phyloP scores from a whole-genome alignment of 2,113 vertebrate genomes.

The Percopsis transmontana region DNA sequence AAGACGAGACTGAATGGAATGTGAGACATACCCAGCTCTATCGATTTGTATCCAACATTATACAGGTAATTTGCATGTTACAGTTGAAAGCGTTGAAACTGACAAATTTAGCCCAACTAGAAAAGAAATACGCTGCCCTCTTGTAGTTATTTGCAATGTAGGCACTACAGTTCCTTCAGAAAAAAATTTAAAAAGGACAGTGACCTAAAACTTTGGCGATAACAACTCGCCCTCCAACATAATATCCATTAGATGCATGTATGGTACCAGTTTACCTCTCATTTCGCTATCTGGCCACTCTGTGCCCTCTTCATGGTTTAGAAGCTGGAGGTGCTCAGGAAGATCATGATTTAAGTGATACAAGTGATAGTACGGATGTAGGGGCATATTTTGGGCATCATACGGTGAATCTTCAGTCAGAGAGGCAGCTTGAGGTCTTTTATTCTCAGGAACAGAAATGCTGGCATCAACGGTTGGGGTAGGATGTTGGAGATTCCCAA shows the following conservation, averaged over 20 bases:
- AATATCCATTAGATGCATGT: background rate
- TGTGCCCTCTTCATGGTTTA: background rate
- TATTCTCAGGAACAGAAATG: background rate
- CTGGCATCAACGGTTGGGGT: background rate
- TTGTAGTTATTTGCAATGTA: slow-evolving; percentile 17
- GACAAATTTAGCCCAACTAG: background rate
- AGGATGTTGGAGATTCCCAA: background rate
- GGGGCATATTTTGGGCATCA: background rate
- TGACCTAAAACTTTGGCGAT: too few relatives aligned
- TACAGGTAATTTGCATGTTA: slow-evolving; percentile 5
- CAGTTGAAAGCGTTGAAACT: background rate
- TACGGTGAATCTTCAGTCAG: background rate
- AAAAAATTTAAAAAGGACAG: background rate
- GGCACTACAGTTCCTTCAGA: background rate
- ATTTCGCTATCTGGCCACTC: slow-evolving; percentile 8
- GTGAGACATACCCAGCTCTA: background rate
- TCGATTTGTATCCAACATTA: background rate
- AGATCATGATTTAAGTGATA: slow-evolving; percentile 4
- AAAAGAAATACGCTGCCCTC: slow-evolving; percentile 13
- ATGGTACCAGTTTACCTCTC: slow-evolving; percentile 36
- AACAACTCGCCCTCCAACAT: background rate
- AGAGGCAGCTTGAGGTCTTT: background rate
- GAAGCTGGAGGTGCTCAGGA: background rate
- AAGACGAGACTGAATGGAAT: background rate
- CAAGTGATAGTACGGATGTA: slow-evolving; percentile 26